A percentile compares a stretch with the other conserved stretches of the same genome.
Conservation (phyloP, 2,113 vertebrate genomes). For the Formicarius rufipectus region DNA sequence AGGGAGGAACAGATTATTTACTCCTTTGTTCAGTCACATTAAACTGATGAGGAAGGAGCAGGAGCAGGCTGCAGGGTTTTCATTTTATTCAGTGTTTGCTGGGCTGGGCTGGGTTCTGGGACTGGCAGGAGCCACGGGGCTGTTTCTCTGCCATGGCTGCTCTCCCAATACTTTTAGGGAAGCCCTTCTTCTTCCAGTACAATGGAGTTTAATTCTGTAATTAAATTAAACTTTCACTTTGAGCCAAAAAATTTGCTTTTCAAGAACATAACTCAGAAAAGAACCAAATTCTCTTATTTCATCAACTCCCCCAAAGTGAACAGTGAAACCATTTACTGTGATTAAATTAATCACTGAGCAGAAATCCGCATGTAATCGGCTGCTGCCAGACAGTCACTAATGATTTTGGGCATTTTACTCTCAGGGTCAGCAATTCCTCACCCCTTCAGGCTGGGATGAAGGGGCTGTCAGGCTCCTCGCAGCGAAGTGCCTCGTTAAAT, state of each 20-base stretch:
- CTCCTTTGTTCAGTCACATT: neutral
- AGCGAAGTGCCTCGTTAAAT: fast-evolving
- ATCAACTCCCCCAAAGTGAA: neutral
- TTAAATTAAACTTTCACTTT: neutral
- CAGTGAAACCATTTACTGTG: neutral
- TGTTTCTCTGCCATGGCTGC: neutral
- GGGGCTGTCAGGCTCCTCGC: neutral
- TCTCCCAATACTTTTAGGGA: neutral
- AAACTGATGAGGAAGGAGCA: neutral
- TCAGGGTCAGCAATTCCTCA: neutral
- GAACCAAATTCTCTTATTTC: neutral
- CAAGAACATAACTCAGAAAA: neutral
- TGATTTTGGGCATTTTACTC: neutral
- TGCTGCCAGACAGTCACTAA: neutral
- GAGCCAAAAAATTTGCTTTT: neutral
- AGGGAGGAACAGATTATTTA: neutral
- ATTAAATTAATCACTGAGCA: constrained; percentile 8
- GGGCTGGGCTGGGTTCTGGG: neutral
- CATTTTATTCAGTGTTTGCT: fast-evolving
- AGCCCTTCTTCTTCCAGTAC: neutral
- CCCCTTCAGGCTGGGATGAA: neutral
- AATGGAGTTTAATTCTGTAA: neutral
- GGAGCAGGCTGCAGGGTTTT: neutral
- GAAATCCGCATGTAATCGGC: neutral
- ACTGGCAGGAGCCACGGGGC: fast-evolving